Conservation (phyloP, 2,113 vertebrate genomes). For the Callopanchax toddi region DNA sequence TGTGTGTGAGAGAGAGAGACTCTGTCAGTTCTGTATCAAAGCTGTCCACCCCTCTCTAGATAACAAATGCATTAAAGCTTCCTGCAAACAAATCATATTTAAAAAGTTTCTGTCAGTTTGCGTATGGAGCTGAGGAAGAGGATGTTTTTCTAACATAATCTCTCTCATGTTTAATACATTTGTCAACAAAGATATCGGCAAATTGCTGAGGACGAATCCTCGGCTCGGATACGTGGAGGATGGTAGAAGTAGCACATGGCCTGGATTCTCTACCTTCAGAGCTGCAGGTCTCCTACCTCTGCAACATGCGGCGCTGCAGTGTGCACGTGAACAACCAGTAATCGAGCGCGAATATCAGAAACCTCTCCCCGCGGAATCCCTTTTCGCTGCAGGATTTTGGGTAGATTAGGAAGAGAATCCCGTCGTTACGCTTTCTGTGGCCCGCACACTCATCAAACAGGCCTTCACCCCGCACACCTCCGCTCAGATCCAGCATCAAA, state of each 20-base stretch:
- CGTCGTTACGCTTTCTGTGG: conserved; percentile 12
- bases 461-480: conserved; percentile 39
- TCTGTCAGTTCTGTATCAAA: too few relatives aligned
- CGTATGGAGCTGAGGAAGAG: too few relatives aligned
- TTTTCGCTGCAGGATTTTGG: conserved; percentile 41
- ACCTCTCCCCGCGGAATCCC: conserved; percentile 18
- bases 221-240: too few relatives aligned
- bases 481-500: conserved; percentile 57
- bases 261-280: conserved; percentile 61
- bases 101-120: too few relatives aligned
- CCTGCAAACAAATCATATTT: too few relatives aligned
- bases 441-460: conserved; percentile 51
- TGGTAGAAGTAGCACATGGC: conserved; percentile 57
- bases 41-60: too few relatives aligned
- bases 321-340: conserved; percentile 26
- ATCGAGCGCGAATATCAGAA: conserved; percentile 35
- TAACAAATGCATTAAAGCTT: too few relatives aligned
- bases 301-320: conserved; percentile 76
- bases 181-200: too few relatives aligned
- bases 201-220: too few relatives aligned
- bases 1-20: too few relatives aligned
- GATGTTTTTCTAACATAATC: too few relatives aligned
- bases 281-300: conserved; percentile 72
- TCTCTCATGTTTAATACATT: too few relatives aligned
- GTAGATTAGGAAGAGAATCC: conserved; percentile 55